Percentiles rank a stretch among this genome's conserved stretches.
Conservation (phyloP, 30 jellyfish, hydroid and myxozoan genomes). For the Nemopilema nomurai region DNA sequence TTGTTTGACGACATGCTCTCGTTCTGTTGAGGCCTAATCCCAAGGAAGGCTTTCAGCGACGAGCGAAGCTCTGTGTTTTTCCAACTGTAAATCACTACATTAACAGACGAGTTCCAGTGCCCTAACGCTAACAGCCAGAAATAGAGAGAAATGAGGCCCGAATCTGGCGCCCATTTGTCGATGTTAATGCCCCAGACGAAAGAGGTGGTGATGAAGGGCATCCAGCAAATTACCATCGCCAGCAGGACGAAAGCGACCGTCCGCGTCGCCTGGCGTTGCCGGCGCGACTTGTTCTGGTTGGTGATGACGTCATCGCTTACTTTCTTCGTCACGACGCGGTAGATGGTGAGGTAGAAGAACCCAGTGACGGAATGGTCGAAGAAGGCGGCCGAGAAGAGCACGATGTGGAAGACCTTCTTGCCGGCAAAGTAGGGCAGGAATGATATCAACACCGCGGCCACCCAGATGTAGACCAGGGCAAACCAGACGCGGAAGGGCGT, state of each 20-base stretch:
- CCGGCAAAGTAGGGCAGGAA: slow-evolving; percentile 17
- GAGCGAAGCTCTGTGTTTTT: slow-evolving; percentile 77
- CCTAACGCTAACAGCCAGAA: slow-evolving; percentile 74
- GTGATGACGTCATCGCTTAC: slow-evolving; percentile 23
- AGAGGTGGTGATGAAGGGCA: slow-evolving; percentile 58
- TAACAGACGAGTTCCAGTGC: slow-evolving; percentile 76
- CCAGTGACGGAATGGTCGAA: slow-evolving; percentile 11
- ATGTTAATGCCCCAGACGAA: slow-evolving; percentile 42
- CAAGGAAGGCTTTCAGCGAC: slow-evolving; percentile 39
- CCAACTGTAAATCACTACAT: slow-evolving; percentile 82
- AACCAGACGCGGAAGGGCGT: slow-evolving; percentile 23
- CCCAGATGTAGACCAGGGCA: slow-evolving; percentile 52
- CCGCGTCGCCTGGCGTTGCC: slow-evolving; percentile 84
- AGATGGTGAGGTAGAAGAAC: slow-evolving; percentile 27
- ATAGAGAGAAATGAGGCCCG: slow-evolving; percentile 23
- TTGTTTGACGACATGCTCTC: slow-evolving; percentile 19
- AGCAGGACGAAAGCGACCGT: slow-evolving; percentile 70
- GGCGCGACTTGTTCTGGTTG: slow-evolving; percentile 33
- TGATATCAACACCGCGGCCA: slow-evolving; percentile 25
- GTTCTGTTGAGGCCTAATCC: neutral
- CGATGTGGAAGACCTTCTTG: slow-evolving; percentile 24
- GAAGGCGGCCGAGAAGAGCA: slow-evolving; percentile 38
- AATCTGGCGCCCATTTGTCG: slow-evolving; percentile 15
- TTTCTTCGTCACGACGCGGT: slow-evolving; percentile 20
- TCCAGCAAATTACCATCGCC: slow-evolving; percentile 80